Evolutionary conservation across 2,888 invertebrate genomes (phyloP).

Genomic region (Epinotia bilunana): DNA sequence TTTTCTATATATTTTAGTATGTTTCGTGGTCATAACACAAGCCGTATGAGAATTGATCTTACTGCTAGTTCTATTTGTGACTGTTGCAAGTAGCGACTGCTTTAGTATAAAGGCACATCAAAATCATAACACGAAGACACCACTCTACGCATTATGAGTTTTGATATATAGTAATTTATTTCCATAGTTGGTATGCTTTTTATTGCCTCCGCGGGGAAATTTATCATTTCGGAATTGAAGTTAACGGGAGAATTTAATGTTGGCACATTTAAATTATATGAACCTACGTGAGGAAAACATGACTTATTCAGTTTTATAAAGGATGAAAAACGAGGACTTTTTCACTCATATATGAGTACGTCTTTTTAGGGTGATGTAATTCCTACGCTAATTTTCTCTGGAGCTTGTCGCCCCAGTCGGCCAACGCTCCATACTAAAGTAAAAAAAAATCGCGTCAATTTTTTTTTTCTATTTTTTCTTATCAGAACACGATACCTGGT

Average conservation of each 20-base stretch:
- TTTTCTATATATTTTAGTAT: too few relatives aligned
- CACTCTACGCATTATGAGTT: background rate
- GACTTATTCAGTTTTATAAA: background rate
- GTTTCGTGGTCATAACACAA: too few relatives aligned
- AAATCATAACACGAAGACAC: background rate
- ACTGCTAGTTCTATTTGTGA: too few relatives aligned
- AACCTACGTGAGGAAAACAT: conserved; percentile 7
- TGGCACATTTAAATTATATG: conserved; percentile 19
- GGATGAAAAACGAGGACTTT: background rate
- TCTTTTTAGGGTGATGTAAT: background rate
- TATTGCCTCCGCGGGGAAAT: conserved; percentile 18
- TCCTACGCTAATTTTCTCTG: background rate
- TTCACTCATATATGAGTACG: background rate
- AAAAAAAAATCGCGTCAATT: too few relatives aligned
- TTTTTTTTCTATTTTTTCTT: too few relatives aligned
- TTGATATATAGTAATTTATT: conserved; percentile 15
- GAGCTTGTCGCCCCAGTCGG: too few relatives aligned
- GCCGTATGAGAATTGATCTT: too few relatives aligned
- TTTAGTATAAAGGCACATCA: background rate
- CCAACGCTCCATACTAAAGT: too few relatives aligned
- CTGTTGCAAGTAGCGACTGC: too few relatives aligned
- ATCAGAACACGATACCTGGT: too few relatives aligned
- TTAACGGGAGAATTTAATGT: conserved; percentile 14
- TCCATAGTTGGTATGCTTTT: conserved; percentile 18
- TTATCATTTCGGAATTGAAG: conserved; percentile 13